Evolutionary conservation across 2,113 vertebrate species (phyloP).

Genomic region (Mellivora capensis): DNA sequence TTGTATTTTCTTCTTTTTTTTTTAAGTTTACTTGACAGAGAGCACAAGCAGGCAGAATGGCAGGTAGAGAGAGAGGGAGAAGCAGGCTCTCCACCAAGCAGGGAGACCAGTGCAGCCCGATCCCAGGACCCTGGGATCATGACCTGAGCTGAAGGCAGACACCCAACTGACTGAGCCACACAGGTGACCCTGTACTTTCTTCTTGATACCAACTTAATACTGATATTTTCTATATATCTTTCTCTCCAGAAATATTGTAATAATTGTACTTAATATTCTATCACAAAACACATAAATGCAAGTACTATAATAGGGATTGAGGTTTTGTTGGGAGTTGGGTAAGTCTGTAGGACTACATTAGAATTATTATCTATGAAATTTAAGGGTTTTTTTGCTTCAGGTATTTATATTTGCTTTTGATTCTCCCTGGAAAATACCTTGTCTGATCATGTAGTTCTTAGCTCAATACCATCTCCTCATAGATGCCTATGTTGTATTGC

Average conservation of each 20-base stretch:
- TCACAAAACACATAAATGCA: not conserved
- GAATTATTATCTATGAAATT: not conserved
- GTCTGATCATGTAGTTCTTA: not conserved
- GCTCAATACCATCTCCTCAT: not conserved
- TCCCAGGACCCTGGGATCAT: no score
- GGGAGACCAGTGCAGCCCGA: no score
- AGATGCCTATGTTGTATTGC: not conserved
- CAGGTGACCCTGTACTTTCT: not conserved
- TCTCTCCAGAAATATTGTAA: not conserved
- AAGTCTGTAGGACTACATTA: not conserved
- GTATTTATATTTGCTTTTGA: not conserved
- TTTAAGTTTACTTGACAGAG: no score
- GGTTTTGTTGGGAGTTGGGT: not conserved
- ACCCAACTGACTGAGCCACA: no score
- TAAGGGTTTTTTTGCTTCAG: not conserved
- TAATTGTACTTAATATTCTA: not conserved
- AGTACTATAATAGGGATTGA: not conserved
- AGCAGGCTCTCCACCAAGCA: no score
- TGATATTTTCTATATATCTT: not conserved
- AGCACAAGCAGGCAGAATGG: no score
- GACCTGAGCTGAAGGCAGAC: no score
- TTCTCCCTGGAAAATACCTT: not conserved
- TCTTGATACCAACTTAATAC: not conserved
- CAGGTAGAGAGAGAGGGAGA: no score
- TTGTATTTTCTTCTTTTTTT: not conserved